Conservation (phyloP, 2,113 vertebrate genomes). For the Prionailurus viverrinus region DNA sequence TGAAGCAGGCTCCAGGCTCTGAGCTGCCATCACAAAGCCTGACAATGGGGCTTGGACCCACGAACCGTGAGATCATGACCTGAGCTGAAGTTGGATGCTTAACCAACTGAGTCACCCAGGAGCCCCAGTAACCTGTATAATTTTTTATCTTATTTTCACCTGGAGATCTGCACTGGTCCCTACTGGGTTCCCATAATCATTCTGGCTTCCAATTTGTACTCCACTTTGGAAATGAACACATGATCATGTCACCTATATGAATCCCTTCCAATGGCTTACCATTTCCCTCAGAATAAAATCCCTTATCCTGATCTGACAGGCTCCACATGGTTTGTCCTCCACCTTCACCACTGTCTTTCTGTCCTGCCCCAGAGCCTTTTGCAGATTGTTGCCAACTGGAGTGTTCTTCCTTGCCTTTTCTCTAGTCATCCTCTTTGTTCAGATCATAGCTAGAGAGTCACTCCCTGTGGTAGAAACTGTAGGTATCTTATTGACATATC, state of each 20-base stretch:
- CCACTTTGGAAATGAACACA: background rate
- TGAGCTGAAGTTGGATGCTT: too few relatives aligned
- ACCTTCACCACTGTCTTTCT: background rate
- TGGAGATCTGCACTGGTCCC: background rate
- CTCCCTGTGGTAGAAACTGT: background rate
- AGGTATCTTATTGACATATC: background rate
- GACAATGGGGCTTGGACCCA: too few relatives aligned
- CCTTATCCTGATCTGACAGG: background rate
- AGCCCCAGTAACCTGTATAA: background rate
- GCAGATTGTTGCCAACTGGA: background rate
- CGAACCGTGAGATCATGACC: too few relatives aligned
- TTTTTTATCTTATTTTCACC: background rate
- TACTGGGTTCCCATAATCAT: background rate
- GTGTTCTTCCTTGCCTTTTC: background rate
- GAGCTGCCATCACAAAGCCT: too few relatives aligned
- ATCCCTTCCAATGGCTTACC: background rate
- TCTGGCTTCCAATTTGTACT: conserved; percentile 7
- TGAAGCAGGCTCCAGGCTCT: too few relatives aligned
- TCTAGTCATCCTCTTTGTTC: background rate
- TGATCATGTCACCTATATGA: background rate
- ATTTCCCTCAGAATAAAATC: background rate
- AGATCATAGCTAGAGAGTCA: background rate
- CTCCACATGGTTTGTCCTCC: background rate
- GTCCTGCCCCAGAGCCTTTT: background rate
- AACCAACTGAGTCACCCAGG: too few relatives aligned